A percentile compares a stretch with the other conserved stretches of the same genome.
Conservation (phyloP, 2,797 vertebrate species). For the Alosa sapidissima region DNA sequence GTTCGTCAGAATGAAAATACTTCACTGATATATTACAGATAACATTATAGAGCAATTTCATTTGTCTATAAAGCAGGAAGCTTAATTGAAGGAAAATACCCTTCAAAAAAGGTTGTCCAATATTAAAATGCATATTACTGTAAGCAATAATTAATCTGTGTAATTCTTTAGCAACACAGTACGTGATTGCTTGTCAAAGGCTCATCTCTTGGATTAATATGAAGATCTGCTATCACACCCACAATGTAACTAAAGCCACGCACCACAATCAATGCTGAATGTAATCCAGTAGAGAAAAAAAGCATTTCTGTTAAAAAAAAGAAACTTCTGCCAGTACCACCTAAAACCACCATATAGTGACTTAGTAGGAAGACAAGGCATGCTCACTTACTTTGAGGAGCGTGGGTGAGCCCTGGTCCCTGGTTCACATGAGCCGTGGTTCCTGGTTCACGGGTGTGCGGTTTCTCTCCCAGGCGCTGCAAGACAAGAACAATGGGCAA, state of each 20-base stretch:
- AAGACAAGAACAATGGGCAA: constrained; percentile 22
- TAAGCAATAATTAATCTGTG: background rate
- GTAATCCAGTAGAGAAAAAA: background rate
- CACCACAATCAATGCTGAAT: background rate
- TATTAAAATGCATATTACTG: background rate
- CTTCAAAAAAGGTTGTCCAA: background rate
- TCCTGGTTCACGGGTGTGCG: background rate
- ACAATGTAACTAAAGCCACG: background rate
- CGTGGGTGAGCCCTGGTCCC: constrained; percentile 9
- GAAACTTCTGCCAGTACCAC: background rate
- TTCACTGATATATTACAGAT: background rate
- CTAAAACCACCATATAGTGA: background rate
- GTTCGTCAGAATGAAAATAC: background rate
- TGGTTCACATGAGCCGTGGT: constrained; percentile 5
- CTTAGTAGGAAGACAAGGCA: background rate
- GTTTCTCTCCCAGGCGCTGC: constrained; percentile 19
- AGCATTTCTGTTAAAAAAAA: background rate
- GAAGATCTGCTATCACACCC: background rate
- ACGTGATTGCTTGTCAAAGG: background rate
- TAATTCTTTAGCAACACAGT: background rate
- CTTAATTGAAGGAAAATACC: background rate
- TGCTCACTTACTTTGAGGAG: constrained; percentile 14
- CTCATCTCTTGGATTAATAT: background rate
- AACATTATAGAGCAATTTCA: background rate
- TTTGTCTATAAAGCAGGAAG: too few species aligned